These are phyloP conservation scores for Dichetophora obliterata DNA, from an alignment of 2,888 invertebrate species.

Conservation along the genomic window DNA sequence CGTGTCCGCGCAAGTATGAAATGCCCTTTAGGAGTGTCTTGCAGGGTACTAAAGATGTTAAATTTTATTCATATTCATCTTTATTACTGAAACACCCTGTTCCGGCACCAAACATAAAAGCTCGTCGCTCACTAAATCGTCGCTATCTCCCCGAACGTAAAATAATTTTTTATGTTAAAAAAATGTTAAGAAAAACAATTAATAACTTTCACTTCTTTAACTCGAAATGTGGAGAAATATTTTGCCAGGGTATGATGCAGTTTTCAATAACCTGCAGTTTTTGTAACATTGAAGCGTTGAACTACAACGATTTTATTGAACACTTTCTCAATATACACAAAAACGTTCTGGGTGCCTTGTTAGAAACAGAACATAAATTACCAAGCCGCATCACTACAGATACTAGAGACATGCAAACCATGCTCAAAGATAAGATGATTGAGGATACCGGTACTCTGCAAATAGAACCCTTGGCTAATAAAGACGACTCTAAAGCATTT, in stretches of 20 bases:
- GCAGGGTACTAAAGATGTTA: too few relatives aligned
- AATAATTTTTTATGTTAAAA: too few relatives aligned
- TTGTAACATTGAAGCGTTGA: neutral
- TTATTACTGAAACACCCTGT: too few relatives aligned
- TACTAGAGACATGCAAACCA: neutral
- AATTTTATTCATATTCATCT: too few relatives aligned
- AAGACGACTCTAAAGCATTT: neutral
- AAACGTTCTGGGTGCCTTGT: neutral
- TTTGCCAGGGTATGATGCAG: neutral
- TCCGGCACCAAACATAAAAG: too few relatives aligned
- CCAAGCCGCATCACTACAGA: neutral
- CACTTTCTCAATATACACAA: neutral
- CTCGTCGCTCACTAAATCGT: too few relatives aligned
- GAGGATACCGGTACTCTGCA: too few relatives aligned
- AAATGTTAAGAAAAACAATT: constrained; percentile 7
- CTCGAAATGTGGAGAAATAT: constrained; percentile 13
- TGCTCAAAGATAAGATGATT: neutral
- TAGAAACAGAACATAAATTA: neutral
- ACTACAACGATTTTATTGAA: neutral
- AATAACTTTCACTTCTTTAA: neutral
- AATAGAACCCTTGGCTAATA: neutral
- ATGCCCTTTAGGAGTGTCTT: too few relatives aligned
- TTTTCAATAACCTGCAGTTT: neutral
- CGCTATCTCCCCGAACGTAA: too few relatives aligned
- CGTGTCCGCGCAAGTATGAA: too few relatives aligned